These are phyloP conservation scores for Oithona nana DNA, from an alignment of 2,888 invertebrate genomes.

Conservation along the genomic window DNA sequence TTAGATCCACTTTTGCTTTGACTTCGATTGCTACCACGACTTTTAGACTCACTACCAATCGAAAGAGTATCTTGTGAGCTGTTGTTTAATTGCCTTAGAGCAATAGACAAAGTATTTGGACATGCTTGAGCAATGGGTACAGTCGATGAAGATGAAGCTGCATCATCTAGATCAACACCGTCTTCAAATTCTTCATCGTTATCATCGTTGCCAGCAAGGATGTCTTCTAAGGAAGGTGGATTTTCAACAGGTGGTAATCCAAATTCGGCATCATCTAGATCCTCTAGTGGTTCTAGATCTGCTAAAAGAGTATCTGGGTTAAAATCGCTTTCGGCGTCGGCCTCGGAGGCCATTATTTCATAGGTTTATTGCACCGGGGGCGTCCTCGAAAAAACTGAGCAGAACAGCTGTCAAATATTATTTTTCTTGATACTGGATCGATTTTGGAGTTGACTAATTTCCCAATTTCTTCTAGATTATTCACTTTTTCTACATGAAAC, in stretches of 20 bases:
- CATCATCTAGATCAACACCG: conserved; percentile 21
- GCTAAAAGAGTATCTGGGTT: not conserved
- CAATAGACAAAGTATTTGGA: not conserved
- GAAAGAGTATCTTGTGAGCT: not conserved
- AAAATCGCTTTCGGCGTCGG: not conserved
- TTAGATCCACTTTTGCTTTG: not conserved
- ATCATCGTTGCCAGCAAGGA: conserved; percentile 44
- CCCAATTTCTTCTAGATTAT: no score
- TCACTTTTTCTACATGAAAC: no score
- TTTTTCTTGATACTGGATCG: no score
- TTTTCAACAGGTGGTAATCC: conserved; percentile 54
- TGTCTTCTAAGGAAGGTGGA: conserved; percentile 57
- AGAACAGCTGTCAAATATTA: no score
- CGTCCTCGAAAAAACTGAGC: no score
- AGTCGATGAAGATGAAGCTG: conserved; percentile 15
- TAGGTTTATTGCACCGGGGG: no score
- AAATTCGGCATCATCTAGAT: conserved; percentile 55
- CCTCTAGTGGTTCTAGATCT: conserved; percentile 3
- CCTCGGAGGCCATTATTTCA: not conserved
- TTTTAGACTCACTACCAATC: not conserved
- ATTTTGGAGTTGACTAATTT: no score
- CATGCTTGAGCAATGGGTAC: not conserved
- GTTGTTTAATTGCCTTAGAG: not conserved
- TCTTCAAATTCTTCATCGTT: conserved; percentile 25
- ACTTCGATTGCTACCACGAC: not conserved